A percentile compares a stretch with the other conserved stretches of the same genome.
phyloP scores from a whole-genome alignment of 2,113 vertebrate species.

The Tachuris rubrigastra region DNA sequence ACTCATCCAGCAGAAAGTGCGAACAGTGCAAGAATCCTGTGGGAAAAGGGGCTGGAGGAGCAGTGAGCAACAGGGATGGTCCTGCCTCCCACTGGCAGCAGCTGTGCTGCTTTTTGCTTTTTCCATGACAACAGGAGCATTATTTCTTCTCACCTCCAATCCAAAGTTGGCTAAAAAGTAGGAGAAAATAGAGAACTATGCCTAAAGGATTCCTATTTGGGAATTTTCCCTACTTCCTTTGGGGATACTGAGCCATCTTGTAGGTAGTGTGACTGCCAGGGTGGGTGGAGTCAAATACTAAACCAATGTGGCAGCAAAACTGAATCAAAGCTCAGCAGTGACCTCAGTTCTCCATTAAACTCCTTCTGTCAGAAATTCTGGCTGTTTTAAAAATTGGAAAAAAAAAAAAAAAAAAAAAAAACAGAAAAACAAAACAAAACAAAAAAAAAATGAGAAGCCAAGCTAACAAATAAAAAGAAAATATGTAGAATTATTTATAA shows the following conservation, averaged over 20 bases:
- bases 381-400: neutral
- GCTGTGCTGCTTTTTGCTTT: neutral
- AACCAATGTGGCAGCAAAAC: rapidly evolving
- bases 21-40: neutral
- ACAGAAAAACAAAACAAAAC: too few species aligned
- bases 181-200: neutral
- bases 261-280: neutral
- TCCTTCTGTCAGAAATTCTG: neutral
- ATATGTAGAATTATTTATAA: too few species aligned
- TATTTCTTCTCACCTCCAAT: neutral
- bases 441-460: neutral
- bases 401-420: too few species aligned
- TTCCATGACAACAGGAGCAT: neutral
- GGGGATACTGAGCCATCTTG: neutral
- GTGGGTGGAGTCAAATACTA: neutral
- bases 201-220: neutral
- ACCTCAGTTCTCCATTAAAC: neutral
- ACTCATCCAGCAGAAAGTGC: neutral
- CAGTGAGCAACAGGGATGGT: rapidly evolving
- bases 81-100: neutral
- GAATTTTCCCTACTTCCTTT: neutral
- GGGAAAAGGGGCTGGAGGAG: neutral
- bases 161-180: neutral
- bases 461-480: neutral
- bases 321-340: neutral